Base-by-base conservation (phyloP, 1,140 invertebrate species). In the Harpegnathos saltator region DNA sequence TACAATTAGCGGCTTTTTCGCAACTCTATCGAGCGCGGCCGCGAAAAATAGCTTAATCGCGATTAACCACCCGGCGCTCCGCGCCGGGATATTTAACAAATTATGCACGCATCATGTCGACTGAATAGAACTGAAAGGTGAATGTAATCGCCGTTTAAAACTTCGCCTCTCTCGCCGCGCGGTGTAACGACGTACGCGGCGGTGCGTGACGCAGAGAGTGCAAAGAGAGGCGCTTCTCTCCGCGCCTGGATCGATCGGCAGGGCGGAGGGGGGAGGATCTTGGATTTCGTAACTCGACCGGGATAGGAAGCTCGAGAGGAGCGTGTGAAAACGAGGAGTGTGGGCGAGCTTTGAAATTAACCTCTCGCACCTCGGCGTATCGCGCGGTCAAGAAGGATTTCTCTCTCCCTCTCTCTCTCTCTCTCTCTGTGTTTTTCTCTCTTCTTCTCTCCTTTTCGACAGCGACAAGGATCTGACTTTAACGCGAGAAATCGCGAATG, bases 111-210 rank as follows among this genome's bases (percentile, higher is more conserved):
- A 12, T 58, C 17, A 15, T 19, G 58, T 61, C 17, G 17, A 74
- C 48, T 17, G 56, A 71, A 33, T 33, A 61, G 12, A 48, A 69
- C n/a, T 61, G 24, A 56, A 72, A 38, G 3, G n/a, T 26, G 17
- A 61, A 62, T 48, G 11, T 61, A 50, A 62, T 48, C 22, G 61
- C 2, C 5, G 12, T 44, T 22, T 61, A 72, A 58, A 72, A 61
- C n/a, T 50, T 61, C 38, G 17, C 12, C 22, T 48, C 38, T 48
- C 24, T 19, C 1, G 15, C 22, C 5, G 24, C 5, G 24, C 24
- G 24, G 58, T 15, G 24, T 17, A 62, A 7, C 26, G 26, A n/a
- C 17, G 15, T 3, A 7, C 33, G 7, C 33, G 33, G 33, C 33
- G 33, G n/a, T n/a, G n/a, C n/a, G n/a, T n/a, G n/a, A n/a, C n/a